Evolutionary conservation across 2,113 vertebrate genomes (phyloP), one percentile per base, ranked within the genome.

Genomic region (Rhipidura dahli): DNA sequence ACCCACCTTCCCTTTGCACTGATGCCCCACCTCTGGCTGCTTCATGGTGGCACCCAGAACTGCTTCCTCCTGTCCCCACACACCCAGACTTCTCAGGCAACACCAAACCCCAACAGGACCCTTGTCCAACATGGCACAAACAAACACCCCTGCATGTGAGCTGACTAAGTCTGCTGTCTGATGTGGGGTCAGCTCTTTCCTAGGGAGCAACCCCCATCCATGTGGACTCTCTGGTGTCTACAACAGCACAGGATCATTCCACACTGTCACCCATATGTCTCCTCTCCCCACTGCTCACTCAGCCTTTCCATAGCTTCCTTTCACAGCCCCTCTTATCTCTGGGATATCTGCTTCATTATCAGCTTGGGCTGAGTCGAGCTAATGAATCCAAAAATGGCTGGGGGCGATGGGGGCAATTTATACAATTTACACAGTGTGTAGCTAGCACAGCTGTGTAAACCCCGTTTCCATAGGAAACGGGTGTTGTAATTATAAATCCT

Each of bases 401-500:
- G n/a, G 19, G 50, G 23, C 40, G 64, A 65, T 33, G 86, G 47
- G 4, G 40, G 35, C 51, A 71, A 75, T 70, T 94, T 39, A 54
- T 50, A 63, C 59, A 47, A 73, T 90, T 73, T 82, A 69, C 24
- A 63, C 31, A 54, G 35, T 10, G 39, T 59, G 73, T 23, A 73
- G 68, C 56, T 54, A 61, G 42, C 75, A 88, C 88, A 93, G 94
- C 90, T 94, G 93, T 50, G 79, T 45, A 85, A 96, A 79, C 33
- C 70, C 72, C 0, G 3, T 93, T 93, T 94, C 94, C 85, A 92
- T 75, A 87, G 82, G 88, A 87, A 93, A 90, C 4, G 11, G 31
- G 85, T 42, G 60, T n/a, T 66, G 24, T 39, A 94, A 94, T 95
- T 95, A 93, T 42, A 76, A 94, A 93, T 59, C 75, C 82, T 85